Conservation (phyloP, 2,113 vertebrate species). For the Picathartes gymnocephalus region DNA sequence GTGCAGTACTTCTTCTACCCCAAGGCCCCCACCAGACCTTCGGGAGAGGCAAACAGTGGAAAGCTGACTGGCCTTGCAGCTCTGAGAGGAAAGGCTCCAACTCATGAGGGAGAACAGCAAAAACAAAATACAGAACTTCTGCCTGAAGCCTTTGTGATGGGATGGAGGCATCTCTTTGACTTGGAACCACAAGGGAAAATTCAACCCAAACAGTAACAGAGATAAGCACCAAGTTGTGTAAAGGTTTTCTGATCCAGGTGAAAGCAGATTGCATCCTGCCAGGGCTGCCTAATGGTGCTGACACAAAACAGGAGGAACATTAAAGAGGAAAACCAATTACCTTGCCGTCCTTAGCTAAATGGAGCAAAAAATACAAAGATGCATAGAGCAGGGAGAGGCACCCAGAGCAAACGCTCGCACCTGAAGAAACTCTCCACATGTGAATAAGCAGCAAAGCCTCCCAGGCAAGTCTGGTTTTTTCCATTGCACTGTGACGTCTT, state of each 20-base stretch:
- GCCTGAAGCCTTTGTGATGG: neutral
- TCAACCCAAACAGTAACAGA: rapidly evolving
- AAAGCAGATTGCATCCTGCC: neutral
- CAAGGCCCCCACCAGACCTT: neutral
- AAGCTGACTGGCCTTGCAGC: neutral
- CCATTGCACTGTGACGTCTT: neutral
- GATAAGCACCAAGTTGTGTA: neutral
- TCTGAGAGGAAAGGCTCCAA: neutral
- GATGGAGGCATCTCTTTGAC: neutral
- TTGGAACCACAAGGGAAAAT: neutral
- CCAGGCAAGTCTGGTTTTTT: neutral
- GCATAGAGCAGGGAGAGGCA: neutral
- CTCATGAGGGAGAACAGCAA: rapidly evolving
- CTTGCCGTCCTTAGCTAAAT: neutral
- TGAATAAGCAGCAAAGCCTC: neutral
- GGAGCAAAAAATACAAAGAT: neutral
- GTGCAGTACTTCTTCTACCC: neutral
- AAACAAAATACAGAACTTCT: neutral
- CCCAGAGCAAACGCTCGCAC: rapidly evolving
- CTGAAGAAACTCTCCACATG: neutral
- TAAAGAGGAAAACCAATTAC: neutral
- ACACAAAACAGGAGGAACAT: neutral
- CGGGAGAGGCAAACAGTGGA: rapidly evolving
- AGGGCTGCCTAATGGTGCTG: neutral
- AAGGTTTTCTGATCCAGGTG: neutral